These are phyloP conservation scores for Ladona fulva DNA, from an alignment of 1,140 invertebrate genomes.

Conservation along the genomic window DNA sequence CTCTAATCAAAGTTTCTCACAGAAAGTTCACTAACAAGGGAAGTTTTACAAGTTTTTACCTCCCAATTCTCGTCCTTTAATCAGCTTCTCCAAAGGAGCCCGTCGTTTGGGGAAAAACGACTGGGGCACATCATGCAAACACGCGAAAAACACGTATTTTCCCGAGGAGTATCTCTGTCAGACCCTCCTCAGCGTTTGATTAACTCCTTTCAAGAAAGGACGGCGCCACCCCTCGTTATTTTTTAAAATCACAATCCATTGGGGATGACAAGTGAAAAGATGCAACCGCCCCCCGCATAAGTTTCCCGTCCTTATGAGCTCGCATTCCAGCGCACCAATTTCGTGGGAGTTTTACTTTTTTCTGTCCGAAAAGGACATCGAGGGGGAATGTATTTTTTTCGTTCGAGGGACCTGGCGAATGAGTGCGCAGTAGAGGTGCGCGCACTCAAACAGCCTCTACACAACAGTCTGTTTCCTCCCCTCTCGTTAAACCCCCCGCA, in stretches of 20 bases:
- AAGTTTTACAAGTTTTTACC: too few species aligned
- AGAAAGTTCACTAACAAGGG: too few species aligned
- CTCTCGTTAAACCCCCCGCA: background rate
- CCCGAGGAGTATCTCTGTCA: too few species aligned
- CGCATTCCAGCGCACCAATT: background rate
- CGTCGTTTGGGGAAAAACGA: too few species aligned
- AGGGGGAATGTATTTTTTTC: background rate
- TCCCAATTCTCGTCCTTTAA: too few species aligned
- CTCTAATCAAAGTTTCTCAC: too few species aligned
- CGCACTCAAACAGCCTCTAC: background rate
- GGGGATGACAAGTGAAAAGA: background rate
- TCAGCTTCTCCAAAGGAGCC: too few species aligned
- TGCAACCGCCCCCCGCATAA: background rate
- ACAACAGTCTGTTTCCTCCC: background rate
- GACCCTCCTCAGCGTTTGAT: background rate
- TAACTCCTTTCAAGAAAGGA: background rate
- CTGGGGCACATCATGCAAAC: too few species aligned
- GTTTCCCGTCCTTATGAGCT: background rate
- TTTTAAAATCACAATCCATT: background rate
- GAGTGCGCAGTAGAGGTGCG: background rate
- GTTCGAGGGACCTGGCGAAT: background rate
- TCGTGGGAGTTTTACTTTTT: background rate
- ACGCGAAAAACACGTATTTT: too few species aligned
- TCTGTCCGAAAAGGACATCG: background rate
- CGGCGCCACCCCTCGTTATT: background rate